These are phyloP conservation scores for Festucalex cinctus DNA, from an alignment of 2,113 vertebrate genomes.

Conservation along the genomic window DNA sequence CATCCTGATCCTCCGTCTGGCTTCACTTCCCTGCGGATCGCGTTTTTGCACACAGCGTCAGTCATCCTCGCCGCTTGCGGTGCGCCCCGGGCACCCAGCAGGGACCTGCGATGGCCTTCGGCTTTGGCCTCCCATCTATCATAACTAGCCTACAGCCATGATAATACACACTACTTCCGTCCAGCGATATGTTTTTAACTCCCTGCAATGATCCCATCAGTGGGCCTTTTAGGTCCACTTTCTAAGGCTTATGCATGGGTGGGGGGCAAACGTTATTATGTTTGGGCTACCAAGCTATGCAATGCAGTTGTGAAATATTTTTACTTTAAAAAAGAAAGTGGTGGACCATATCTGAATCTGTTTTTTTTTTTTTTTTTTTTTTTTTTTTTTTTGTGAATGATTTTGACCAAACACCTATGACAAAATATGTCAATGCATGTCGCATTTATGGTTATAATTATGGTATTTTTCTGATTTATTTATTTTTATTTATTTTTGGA, in stretches of 20 bases:
- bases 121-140: constrained; percentile 55
- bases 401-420: too few species aligned
- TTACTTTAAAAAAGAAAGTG: not conserved
- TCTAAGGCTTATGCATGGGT: constrained; percentile 40
- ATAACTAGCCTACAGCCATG: constrained; percentile 48
- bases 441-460: too few species aligned
- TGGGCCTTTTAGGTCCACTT: constrained; percentile 19
- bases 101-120: constrained; percentile 40
- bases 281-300: not conserved
- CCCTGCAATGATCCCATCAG: constrained; percentile 44
- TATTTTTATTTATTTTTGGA: too few species aligned
- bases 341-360: not conserved
- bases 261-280: not conserved
- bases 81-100: constrained; percentile 39
- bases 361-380: too few species aligned
- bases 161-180: constrained; percentile 24
- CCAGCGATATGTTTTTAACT: constrained; percentile 23
- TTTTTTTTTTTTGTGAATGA: too few species aligned
- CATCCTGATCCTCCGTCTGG: constrained; percentile 28
- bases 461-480: too few species aligned
- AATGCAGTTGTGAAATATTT: not conserved
- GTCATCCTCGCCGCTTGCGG: not conserved
- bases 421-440: too few species aligned
- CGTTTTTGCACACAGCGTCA: constrained; percentile 16
- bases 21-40: constrained; percentile 22